Base-by-base conservation (phyloP, 2,113 vertebrate genomes). In the Nibea coibor region DNA sequence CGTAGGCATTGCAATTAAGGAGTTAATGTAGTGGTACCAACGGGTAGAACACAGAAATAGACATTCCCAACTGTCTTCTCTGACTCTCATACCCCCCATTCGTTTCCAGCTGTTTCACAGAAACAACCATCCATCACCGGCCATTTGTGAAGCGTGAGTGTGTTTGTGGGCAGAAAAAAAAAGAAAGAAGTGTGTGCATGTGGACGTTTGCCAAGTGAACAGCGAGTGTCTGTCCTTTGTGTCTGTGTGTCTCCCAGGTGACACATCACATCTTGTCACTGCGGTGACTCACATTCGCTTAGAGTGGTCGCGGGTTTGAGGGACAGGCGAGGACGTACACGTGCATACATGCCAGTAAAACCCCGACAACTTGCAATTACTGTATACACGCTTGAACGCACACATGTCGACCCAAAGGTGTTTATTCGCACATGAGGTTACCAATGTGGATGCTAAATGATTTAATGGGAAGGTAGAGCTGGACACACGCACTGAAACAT, bases 251-350 rank as follows among this genome's bases (percentile, higher is more conserved):
- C 72, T 68, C 74, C 83, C 82, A 87, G 82, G 87, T 91, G 88
- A 87, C 87, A 87, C 84, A 75, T 91, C 67, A n/a, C 47, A 86
- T 89, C 87, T 81, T 22, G 61, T 90, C 83, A 91, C 56, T 16
- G n/a, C 2, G 10, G 68, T 84, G 86, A 84, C 78, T 90, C 75
- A 73, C 72, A 65, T 67, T 63, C 3, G 51, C 66, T 63, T 5
- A 2, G 39, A 80, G 78, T 24, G 61, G 82, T 75, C 75, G 62
- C 5, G 28, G 48, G 62, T 85, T 74, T 71, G 50, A 45, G 51
- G 20, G 66, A 12, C 26, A 2, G 22, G 45, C 9, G 26, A 45
- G 47, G 68, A 45, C 39, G 31, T 22, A 19, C 58, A 67, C 74
- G 54, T 20, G 26, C 43, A 56, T 10, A 48, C 47, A 61, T n/a